Base-by-base conservation (phyloP, 2,888 invertebrate species). In the Ophion costatus region DNA sequence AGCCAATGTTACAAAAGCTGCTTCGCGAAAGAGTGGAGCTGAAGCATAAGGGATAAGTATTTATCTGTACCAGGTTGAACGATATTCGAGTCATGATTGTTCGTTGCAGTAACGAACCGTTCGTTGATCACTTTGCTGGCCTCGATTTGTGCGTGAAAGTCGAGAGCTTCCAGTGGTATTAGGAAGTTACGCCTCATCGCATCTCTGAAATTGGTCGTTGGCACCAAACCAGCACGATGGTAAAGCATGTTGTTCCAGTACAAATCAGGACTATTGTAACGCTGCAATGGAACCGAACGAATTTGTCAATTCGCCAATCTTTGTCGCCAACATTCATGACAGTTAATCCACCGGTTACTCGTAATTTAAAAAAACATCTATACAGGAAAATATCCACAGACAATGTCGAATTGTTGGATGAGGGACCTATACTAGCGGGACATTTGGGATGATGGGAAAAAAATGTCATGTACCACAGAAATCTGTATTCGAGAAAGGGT, bases 231-330 rank as follows among this genome's bases (percentile, higher is more conserved):
- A 6, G 33, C n/a, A 24, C 17, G 33, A 42, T 73, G 42, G 42
- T 59, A 61, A 73, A 73, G n/a, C 59, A 61, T 73, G 22, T 7
- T 61, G 38, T 14, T 7, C 17, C 17, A 61, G 20, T 0, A 42
- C 14, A 38, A 59, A 59, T 61, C 20, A 22, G 24, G 0, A 38
- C 22, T 61, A 38, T 61, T 38, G 14, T 38, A 61, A 22, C 7
- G 14, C 73, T 73, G 42, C 7, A 73, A 73, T 33, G 14, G 38
- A 73, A 24, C 14, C 59, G 22, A 61, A 59, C 33, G 42, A n/a
- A 7, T 22, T 73, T n/a, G 17, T 33, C 9, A n/a, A 5, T 22
- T 57, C n/a, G 33, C 17, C 56, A 4, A 57, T 57, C 29, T 71
- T 71, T 57, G 4, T 20, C n/a, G n/a, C 6, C 6, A 7, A 5